Evolutionary conservation across 2,888 invertebrate genomes (phyloP).

Genomic region (Leptinotarsa haldemani): DNA sequence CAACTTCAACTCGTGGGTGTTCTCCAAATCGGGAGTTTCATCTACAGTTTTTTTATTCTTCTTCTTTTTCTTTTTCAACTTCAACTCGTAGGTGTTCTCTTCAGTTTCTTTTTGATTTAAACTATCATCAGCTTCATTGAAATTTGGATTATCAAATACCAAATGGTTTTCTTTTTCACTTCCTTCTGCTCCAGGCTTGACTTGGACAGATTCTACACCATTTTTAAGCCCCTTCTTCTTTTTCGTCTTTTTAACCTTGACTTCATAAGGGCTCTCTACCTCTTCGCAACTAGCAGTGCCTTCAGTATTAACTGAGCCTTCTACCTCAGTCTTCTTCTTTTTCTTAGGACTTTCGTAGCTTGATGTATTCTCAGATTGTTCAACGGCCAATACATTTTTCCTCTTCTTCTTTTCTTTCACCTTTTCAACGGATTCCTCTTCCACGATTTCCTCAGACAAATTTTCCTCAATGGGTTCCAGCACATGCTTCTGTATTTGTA

Average conservation of each 20-base stretch:
- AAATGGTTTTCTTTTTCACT: conserved; percentile 43
- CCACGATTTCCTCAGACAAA: conserved; percentile 44
- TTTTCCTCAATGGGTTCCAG: conserved; percentile 56
- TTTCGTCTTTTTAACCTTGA: conserved; percentile 39
- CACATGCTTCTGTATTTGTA: conserved; percentile 51
- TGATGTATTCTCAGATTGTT: background rate
- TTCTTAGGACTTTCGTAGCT: conserved; percentile 12
- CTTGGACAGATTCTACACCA: background rate
- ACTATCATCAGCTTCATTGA: background rate
- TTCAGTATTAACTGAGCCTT: conserved; percentile 14
- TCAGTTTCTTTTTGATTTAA: background rate
- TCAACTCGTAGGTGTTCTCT: conserved; percentile 37
- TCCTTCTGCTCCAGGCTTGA: conserved; percentile 31
- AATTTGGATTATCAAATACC: background rate
- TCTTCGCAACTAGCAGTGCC: conserved; percentile 29
- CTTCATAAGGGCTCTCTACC: conserved; percentile 34
- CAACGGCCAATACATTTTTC: conserved; percentile 1
- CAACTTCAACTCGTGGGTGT: conserved; percentile 30
- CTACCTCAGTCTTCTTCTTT: conserved; percentile 26
- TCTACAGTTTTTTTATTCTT: background rate
- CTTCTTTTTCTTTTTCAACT: conserved; percentile 35
- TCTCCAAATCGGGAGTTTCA: no score
- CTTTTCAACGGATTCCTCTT: background rate
- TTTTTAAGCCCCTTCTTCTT: conserved; percentile 11
- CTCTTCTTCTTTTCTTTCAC: conserved; percentile 28